These are phyloP conservation scores for Gymnocypris eckloni DNA, from an alignment of 2,797 vertebrate species.

Conservation along the genomic window DNA sequence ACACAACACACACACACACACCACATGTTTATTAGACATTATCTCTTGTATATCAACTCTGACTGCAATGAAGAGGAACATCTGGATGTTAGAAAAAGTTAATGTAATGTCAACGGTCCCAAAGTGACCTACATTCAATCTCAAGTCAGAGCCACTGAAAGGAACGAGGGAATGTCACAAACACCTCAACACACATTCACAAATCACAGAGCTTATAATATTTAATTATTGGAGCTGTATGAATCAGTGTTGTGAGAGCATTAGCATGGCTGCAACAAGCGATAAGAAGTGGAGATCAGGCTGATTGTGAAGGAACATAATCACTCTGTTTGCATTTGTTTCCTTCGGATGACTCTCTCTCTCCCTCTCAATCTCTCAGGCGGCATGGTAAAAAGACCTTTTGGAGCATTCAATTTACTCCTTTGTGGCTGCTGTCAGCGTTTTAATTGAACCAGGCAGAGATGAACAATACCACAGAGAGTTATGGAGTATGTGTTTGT, in stretches of 20 bases:
- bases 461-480: constrained; percentile 56
- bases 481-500: constrained; percentile 13
- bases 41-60: neutral
- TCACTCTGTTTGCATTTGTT: constrained; percentile 30
- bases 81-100: neutral
- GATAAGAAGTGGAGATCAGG: constrained; percentile 42
- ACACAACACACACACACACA: too few species aligned
- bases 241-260: neutral
- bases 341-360: constrained; percentile 43
- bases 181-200: constrained; percentile 21
- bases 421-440: constrained; percentile 61
- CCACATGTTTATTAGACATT: neutral
- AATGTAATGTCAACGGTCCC: constrained; percentile 11
- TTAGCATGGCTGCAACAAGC: constrained; percentile 14
- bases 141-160: constrained; percentile 35
- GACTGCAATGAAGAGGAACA: neutral
- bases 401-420: constrained; percentile 56
- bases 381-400: constrained; percentile 55
- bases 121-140: constrained; percentile 12
- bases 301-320: constrained; percentile 21
- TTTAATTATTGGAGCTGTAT: neutral
- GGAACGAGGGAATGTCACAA: neutral
- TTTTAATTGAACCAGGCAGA: constrained; percentile 62
- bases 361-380: constrained; percentile 47
- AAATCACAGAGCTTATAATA: constrained; percentile 7